Evolutionary conservation across 2,113 vertebrate genomes (phyloP).

Genomic region (Colaptes auratus): DNA sequence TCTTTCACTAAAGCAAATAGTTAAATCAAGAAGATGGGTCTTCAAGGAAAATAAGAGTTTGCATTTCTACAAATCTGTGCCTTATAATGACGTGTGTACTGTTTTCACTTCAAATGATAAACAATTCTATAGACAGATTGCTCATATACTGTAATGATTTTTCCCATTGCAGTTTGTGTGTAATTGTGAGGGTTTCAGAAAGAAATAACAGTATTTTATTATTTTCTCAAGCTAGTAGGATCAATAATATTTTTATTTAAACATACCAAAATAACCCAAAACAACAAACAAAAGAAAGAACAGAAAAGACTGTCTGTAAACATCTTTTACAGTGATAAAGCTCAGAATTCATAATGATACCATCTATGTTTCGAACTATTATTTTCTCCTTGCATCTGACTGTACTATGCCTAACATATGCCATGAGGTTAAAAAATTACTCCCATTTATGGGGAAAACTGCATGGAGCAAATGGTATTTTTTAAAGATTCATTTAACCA

Average conservation of each 20-base stretch:
- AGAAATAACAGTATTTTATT: background rate
- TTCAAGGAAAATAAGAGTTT: background rate
- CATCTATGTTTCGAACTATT: background rate
- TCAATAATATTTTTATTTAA: background rate
- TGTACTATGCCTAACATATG: background rate
- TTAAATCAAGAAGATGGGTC: background rate
- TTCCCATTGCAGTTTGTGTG: background rate
- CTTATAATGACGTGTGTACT: background rate
- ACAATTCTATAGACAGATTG: background rate
- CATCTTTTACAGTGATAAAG: background rate
- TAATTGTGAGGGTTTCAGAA: background rate
- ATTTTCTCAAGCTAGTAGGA: background rate
- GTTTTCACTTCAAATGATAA: background rate
- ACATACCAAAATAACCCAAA: background rate
- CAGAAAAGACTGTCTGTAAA: background rate
- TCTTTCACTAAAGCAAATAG: background rate
- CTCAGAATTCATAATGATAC: background rate
- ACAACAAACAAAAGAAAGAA: no score
- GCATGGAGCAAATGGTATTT: background rate
- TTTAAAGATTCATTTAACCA: conserved; percentile 24
- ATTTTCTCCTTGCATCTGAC: background rate
- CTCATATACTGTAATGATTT: background rate
- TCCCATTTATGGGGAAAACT: conserved; percentile 6
- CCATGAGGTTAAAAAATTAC: conserved; percentile 31
- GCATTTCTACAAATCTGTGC: background rate